Conservation (phyloP, 92 coral and sea anemone genomes). For the Zoanthus sansibaricus region DNA sequence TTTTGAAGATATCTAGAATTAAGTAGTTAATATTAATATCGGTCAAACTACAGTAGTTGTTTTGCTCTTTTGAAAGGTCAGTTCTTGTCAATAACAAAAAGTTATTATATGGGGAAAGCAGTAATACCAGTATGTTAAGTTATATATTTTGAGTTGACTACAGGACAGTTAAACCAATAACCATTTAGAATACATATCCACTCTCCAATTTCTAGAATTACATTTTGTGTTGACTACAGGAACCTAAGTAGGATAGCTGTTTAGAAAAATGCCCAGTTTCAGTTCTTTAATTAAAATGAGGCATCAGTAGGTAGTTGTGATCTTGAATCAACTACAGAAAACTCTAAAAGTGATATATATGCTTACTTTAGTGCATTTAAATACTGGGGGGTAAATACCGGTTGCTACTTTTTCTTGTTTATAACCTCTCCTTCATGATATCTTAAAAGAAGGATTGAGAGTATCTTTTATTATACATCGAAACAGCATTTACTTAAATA, state of each 20-base stretch:
- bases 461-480: constrained; percentile 26
- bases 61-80: neutral
- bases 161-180: constrained; percentile 1
- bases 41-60: constrained; percentile 3
- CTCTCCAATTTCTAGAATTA: constrained; percentile 5
- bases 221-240: constrained; percentile 1
- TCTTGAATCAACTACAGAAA: neutral
- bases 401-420: neutral
- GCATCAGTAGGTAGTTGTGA: neutral
- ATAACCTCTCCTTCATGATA: neutral
- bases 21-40: neutral
- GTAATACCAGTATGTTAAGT: constrained; percentile 13
- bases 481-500: constrained; percentile 15
- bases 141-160: constrained; percentile 3
- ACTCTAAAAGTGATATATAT: constrained; percentile 9
- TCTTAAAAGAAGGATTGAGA: constrained; percentile 6
- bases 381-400: neutral
- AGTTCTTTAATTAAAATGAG: neutral
- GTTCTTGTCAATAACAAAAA: constrained; percentile 5
- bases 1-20: constrained; percentile 12
- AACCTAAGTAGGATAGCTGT: neutral
- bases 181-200: constrained; percentile 2
- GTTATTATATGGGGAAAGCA: constrained; percentile 5
- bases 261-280: constrained; percentile 2
- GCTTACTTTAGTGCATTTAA: neutral